Conservation (phyloP, 2,113 vertebrate species). For the Aplodontia rufa region DNA sequence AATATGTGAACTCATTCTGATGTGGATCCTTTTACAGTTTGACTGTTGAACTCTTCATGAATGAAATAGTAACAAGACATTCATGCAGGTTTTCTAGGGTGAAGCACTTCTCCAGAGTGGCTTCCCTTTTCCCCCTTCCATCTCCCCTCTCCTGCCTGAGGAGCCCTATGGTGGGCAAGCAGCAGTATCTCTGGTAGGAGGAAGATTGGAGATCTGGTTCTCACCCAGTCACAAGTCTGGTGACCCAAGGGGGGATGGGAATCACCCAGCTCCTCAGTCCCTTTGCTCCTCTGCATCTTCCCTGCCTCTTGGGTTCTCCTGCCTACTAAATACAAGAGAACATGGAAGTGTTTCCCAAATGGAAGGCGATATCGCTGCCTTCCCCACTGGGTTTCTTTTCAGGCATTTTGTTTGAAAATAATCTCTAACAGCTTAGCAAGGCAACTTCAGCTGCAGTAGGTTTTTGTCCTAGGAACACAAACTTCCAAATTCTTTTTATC, state of each 20-base stretch:
- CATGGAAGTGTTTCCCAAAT: neutral
- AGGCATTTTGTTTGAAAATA: neutral
- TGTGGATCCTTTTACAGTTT: neutral
- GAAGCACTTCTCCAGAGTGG: neutral
- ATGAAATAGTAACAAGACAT: neutral
- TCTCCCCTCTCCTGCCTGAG: fast-evolving
- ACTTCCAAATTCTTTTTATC: conserved; percentile 31
- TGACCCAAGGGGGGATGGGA: neutral
- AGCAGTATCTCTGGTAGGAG: fast-evolving
- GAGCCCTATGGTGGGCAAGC: too few relatives aligned
- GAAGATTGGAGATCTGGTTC: neutral
- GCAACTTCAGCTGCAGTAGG: neutral
- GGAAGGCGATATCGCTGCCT: neutral
- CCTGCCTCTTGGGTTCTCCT: too few relatives aligned
- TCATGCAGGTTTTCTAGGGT: neutral
- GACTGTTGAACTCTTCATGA: neutral
- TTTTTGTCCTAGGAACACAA: neutral
- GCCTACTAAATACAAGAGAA: neutral
- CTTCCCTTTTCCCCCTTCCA: neutral
- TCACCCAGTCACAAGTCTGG: fast-evolving
- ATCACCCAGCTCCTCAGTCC: too few relatives aligned
- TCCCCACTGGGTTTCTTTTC: neutral
- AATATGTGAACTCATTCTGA: neutral
- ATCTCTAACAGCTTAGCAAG: neutral
- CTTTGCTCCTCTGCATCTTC: too few relatives aligned